phyloP scores from a whole-genome alignment of 92 coral and sea anemone genomes.

The Micromussa lordhowensis region DNA sequence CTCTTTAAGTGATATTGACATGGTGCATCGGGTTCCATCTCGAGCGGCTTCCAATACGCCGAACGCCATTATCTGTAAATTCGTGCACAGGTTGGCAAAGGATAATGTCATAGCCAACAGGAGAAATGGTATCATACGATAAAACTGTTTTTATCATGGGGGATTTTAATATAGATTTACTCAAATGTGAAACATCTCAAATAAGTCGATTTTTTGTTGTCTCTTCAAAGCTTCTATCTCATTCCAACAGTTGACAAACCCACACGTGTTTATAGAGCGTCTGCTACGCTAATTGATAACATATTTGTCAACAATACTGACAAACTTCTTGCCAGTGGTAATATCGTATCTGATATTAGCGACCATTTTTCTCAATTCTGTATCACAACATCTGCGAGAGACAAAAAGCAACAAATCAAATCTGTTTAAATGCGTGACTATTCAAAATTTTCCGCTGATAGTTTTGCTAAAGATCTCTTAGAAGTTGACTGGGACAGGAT shows the following conservation, averaged over 20 bases:
- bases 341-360: too few species aligned
- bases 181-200: too few species aligned
- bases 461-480: too few species aligned
- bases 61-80: conserved; percentile 51
- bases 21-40: conserved; percentile 45
- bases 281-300: neutral
- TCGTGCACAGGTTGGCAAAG: conserved; percentile 53
- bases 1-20: conserved; percentile 42
- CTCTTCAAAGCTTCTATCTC: neutral
- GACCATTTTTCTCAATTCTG: too few species aligned
- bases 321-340: neutral
- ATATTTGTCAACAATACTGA: neutral
- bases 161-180: too few species aligned
- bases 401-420: too few species aligned
- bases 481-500: too few species aligned
- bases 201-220: too few species aligned
- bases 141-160: too few species aligned
- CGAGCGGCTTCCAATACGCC: conserved; percentile 45
- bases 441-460: too few species aligned
- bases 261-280: neutral
- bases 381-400: too few species aligned
- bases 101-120: conserved; percentile 28
- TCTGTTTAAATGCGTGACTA: too few species aligned
- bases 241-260: neutral
- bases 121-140: neutral